Evolutionary conservation across 2,888 invertebrate species (phyloP).

Genomic region (Poecilobothrus nobilitatus): DNA sequence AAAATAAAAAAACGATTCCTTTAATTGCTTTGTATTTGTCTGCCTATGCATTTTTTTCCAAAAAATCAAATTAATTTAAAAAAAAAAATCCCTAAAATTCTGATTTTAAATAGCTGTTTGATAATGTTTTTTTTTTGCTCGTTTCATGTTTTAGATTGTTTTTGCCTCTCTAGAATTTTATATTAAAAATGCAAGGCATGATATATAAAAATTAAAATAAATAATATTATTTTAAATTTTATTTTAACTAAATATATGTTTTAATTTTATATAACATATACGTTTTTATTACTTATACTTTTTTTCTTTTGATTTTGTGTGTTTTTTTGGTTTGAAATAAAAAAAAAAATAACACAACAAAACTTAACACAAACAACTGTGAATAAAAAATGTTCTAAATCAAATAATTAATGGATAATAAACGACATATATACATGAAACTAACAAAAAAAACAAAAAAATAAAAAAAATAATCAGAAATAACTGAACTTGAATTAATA

Average conservation of each 20-base stretch:
- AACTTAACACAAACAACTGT: slow-evolving; percentile 6
- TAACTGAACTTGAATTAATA: slow-evolving; percentile 26
- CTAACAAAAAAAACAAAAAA: not conserved
- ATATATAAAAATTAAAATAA: not conserved
- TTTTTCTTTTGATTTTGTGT: not conserved
- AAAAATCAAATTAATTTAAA: not conserved
- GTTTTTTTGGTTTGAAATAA: not conserved
- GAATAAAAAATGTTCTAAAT: not conserved
- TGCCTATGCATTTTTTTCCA: not conserved
- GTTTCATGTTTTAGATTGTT: not conserved
- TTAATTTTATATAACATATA: not conserved
- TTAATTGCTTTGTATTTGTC: not conserved
- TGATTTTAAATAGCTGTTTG: not conserved
- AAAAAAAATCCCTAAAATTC: not conserved
- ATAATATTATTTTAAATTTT: not conserved
- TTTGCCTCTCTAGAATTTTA: not conserved
- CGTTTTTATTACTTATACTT: slow-evolving; percentile 5
- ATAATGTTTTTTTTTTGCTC: not conserved
- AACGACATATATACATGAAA: not conserved
- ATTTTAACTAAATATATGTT: not conserved
- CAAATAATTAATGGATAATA: not conserved
- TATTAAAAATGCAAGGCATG: not conserved
- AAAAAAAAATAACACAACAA: not conserved
- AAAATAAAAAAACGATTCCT: not conserved
- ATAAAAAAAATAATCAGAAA: slow-evolving; percentile 23